Evolutionary conservation across 2,113 vertebrate genomes (phyloP).

Genomic region (Perca fluviatilis): DNA sequence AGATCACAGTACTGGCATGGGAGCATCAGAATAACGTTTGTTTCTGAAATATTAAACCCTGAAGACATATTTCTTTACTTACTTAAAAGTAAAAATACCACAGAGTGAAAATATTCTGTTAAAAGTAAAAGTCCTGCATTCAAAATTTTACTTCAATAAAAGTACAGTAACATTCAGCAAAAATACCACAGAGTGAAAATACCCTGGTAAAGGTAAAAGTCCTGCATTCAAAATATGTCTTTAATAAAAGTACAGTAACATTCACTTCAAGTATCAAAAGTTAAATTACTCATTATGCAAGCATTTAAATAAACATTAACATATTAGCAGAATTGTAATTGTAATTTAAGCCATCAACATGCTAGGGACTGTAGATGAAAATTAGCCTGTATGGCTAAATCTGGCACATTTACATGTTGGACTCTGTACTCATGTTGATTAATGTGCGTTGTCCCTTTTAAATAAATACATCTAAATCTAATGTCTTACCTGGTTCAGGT

Average conservation of each 20-base stretch:
- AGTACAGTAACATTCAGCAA: too few relatives aligned
- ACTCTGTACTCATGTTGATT: too few relatives aligned
- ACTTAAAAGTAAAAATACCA: background rate
- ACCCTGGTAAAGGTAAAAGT: too few relatives aligned
- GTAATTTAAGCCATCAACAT: too few relatives aligned
- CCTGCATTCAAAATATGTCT: background rate
- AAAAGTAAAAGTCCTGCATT: background rate
- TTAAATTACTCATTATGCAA: background rate
- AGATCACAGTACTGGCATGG: background rate
- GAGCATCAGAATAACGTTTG: background rate
- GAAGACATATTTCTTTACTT: background rate
- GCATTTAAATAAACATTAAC: background rate
- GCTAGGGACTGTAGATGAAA: too few relatives aligned
- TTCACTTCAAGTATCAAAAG: background rate
- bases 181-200: too few relatives aligned
- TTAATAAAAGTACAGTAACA: constrained; percentile 1
- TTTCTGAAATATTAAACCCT: background rate
- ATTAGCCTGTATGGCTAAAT: too few relatives aligned
- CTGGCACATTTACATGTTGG: too few relatives aligned
- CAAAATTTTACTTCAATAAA: too few relatives aligned
- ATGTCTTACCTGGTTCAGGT: background rate
- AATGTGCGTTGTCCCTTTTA: too few relatives aligned
- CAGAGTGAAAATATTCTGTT: background rate
- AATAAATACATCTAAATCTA: too few relatives aligned
- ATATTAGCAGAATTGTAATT: background rate